These are phyloP conservation scores for Ophioninae sp. DNA, from an alignment of 2,888 invertebrate species.

Conservation along the genomic window DNA sequence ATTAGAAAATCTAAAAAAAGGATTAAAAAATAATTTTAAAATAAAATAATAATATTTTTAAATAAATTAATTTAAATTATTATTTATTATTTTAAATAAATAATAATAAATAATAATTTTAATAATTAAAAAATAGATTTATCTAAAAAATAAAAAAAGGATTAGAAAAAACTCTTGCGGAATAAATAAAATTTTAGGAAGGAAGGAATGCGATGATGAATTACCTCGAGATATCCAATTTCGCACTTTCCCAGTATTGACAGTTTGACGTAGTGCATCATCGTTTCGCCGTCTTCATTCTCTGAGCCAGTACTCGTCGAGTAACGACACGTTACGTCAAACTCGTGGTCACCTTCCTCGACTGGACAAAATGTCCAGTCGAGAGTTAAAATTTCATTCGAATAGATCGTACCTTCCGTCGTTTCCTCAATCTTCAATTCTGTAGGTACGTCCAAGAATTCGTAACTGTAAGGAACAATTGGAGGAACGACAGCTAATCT, in stretches of 20 bases:
- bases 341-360: conserved; percentile 63
- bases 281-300: conserved; percentile 5
- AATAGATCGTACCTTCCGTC: conserved; percentile 62
- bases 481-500: too few relatives aligned
- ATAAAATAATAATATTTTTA: too few relatives aligned
- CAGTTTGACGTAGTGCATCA: conserved; percentile 46
- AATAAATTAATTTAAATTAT: too few relatives aligned
- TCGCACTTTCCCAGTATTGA: conserved; percentile 62
- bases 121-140: too few relatives aligned
- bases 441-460: conserved; percentile 57
- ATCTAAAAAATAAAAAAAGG: too few relatives aligned
- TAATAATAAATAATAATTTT: too few relatives aligned
- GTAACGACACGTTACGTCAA: conserved; percentile 61
- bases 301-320: conserved; percentile 30
- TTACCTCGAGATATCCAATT: conserved; percentile 63
- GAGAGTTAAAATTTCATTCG: conserved; percentile 70
- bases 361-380: conserved; percentile 68
- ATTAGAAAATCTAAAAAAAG: too few relatives aligned
- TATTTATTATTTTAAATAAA: too few relatives aligned
- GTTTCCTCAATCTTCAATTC: conserved; percentile 58
- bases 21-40: too few relatives aligned
- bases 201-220: background rate
- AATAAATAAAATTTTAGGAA: background rate
- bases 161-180: too few relatives aligned
- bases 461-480: conserved; percentile 57